A percentile compares a stretch with the other conserved stretches of the same genome.
Evolutionary conservation across 1,140 invertebrate genomes (phyloP).

Genomic region (Lepidurus packardi): DNA sequence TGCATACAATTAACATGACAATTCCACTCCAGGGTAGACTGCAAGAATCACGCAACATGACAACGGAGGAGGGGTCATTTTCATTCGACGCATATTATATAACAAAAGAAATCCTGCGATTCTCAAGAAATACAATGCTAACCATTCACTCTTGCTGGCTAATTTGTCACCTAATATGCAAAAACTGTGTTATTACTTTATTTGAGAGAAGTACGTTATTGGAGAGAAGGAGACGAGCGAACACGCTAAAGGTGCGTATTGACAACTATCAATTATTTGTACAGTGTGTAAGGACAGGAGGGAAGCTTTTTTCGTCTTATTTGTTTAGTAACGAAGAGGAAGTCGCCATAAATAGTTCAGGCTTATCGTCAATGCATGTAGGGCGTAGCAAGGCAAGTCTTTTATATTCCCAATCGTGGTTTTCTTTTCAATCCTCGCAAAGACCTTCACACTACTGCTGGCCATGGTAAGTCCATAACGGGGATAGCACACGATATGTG

Average conservation of each 20-base stretch:
- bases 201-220: too few species aligned
- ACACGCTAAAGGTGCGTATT: too few species aligned
- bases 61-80: neutral
- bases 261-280: too few species aligned
- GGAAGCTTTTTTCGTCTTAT: neutral
- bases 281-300: neutral
- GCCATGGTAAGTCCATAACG: neutral
- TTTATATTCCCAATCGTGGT: neutral
- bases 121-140: neutral
- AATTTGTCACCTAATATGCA: too few species aligned
- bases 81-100: neutral
- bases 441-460: neutral
- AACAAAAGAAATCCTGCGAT: neutral
- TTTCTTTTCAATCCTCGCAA: neutral
- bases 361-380: neutral
- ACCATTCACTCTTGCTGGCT: too few species aligned
- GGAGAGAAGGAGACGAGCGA: too few species aligned
- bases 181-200: too few species aligned
- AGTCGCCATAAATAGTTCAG: neutral
- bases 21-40: neutral
- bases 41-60: neutral
- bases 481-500: neutral
- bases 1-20: constrained; percentile 19
- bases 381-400: neutral
- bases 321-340: neutral